Percentiles rank a stretch among this genome's conserved stretches.
Conservation (phyloP, 2,113 vertebrate genomes). For the Xenus cinereus region DNA sequence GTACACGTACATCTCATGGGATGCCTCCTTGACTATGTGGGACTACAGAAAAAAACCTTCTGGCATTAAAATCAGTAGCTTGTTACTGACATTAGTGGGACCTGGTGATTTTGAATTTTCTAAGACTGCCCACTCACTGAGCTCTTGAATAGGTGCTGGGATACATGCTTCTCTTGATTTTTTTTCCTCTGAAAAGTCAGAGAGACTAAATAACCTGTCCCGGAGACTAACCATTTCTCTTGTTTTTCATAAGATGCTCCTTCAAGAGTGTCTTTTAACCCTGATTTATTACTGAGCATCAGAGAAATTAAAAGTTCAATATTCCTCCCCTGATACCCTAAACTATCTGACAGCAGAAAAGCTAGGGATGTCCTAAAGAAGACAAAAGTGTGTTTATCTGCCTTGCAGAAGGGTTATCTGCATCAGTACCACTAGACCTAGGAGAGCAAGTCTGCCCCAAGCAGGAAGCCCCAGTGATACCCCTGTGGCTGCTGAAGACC, state of each 20-base stretch:
- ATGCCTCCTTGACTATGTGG: not conserved
- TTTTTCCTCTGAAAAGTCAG: not conserved
- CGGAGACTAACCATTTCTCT: not conserved
- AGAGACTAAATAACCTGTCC: not conserved
- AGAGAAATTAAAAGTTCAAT: not conserved
- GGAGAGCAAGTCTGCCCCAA: not conserved
- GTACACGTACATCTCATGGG: not conserved
- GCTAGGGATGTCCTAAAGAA: not conserved
- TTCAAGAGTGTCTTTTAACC: not conserved
- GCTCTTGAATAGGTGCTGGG: not conserved
- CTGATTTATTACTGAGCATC: not conserved
- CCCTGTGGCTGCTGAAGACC: not conserved
- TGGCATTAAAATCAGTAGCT: not conserved
- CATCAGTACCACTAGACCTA: not conserved
- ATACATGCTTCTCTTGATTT: not conserved
- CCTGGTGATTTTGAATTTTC: not conserved
- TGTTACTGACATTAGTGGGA: not conserved
- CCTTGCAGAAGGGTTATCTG: not conserved
- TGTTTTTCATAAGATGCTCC: not conserved
- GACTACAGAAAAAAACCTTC: not conserved
- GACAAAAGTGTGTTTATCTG: not conserved
- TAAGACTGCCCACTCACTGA: not conserved
- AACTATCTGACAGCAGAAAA: not conserved
- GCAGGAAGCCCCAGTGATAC: not conserved
- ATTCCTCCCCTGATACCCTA: not conserved